Conservation (phyloP, 2,797 vertebrate species). For the Periophthalmus magnuspinnatus region DNA sequence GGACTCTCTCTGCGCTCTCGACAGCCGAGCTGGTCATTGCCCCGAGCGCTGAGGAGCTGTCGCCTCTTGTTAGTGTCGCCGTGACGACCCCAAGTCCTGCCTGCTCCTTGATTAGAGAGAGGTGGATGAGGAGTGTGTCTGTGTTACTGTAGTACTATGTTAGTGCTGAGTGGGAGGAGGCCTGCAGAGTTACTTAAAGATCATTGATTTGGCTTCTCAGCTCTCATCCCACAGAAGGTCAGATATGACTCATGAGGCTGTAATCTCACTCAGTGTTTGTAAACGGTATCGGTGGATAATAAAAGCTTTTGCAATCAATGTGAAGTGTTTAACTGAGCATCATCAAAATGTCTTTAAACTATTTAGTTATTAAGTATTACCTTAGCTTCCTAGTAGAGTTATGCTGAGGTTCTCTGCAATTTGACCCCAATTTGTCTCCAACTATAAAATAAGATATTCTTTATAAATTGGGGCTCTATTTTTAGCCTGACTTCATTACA, state of each 20-base stretch:
- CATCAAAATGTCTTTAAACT: neutral
- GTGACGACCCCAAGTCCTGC: conserved; percentile 74
- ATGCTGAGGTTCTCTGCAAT: no score
- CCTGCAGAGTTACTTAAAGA: conserved; percentile 79
- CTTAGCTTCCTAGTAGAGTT: no score
- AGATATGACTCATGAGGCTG: conserved; percentile 67
- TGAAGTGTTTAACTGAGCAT: neutral
- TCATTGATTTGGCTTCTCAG: conserved; percentile 82
- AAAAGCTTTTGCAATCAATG: neutral
- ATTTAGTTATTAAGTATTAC: no score
- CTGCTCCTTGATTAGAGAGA: conserved; percentile 81
- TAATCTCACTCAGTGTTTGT: conserved; percentile 39
- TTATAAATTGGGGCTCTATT: no score
- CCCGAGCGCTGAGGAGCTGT: conserved; percentile 81
- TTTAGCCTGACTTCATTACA: no score
- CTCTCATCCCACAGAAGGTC: conserved; percentile 75
- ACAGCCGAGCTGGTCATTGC: conserved; percentile 84
- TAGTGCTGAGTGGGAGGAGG: conserved; percentile 21
- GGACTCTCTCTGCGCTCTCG: conserved; percentile 79
- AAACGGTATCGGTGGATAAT: neutral
- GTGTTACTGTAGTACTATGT: conserved; percentile 20
- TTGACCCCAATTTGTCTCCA: no score
- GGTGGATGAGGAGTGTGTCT: conserved; percentile 56
- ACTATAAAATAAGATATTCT: no score
- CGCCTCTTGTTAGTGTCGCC: conserved; percentile 81